phyloP scores from a whole-genome alignment of 2,888 invertebrate genomes.

The Seira ritae region DNA sequence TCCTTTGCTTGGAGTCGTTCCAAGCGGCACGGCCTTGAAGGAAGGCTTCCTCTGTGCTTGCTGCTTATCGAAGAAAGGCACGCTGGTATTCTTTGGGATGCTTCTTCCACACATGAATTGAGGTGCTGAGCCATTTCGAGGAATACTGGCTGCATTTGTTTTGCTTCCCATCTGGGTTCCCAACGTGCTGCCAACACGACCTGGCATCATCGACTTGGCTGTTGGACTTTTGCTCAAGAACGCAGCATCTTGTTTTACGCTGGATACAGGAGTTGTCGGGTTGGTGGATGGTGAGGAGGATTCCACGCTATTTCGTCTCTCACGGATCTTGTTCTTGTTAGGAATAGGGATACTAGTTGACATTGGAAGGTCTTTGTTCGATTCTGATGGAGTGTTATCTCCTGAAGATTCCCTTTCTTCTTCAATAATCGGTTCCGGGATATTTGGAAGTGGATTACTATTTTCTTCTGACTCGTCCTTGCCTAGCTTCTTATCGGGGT shows the following conservation, averaged over 20 bases:
- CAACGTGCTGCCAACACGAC: constrained; percentile 65
- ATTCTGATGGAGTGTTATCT: constrained; percentile 25
- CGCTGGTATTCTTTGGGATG: constrained; percentile 89
- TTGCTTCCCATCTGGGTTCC: constrained; percentile 60
- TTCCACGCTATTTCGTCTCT: constrained; percentile 67
- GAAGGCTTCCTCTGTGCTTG: constrained; percentile 82
- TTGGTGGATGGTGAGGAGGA: constrained; percentile 57
- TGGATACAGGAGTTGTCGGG: constrained; percentile 53
- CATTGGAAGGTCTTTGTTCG: constrained; percentile 35
- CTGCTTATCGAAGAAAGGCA: constrained; percentile 86
- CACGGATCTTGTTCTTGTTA: constrained; percentile 49
- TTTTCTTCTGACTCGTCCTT: constrained; percentile 44
- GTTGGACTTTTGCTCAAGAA: constrained; percentile 50
- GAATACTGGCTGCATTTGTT: constrained; percentile 64
- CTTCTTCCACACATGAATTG: constrained; percentile 70
- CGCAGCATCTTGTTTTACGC: constrained; percentile 49
- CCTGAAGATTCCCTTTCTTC: constrained; percentile 68
- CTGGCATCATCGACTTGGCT: constrained; percentile 67
- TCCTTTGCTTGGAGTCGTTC: constrained; percentile 52
- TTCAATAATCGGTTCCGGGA: constrained; percentile 72
- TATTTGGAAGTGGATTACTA: constrained; percentile 61
- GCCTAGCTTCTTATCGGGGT: constrained; percentile 45
- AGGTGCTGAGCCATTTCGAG: constrained; percentile 73
- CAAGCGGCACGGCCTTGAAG: constrained; percentile 71
- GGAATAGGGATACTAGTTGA: constrained; percentile 59